Base-by-base conservation (phyloP, 1,140 invertebrate genomes). In the Platyscapa corneri region DNA sequence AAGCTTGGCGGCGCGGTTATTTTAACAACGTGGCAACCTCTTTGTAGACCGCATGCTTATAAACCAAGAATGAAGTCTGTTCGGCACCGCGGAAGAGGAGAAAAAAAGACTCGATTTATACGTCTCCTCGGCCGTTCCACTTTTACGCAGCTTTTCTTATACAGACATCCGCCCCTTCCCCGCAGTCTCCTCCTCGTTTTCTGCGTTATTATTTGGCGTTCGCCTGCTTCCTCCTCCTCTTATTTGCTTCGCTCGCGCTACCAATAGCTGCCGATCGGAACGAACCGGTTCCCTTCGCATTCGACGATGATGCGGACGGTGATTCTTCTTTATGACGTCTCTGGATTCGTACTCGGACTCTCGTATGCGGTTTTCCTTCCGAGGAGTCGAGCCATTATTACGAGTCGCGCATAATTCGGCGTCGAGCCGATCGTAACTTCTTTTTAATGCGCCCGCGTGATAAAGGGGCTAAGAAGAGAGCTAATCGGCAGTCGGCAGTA, bases 11-110 rank as follows among this genome's bases (percentile, higher is more conserved):
- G 87, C 91, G 92, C 90, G 92, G 92, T 93, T 93, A 93, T 93
- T 93, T 93, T 93, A 93, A 93, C 93, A 93, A 92, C 92, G 92
- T 92, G 91, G 91, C 91, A 93, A 92, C 89, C 92, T 93, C 93
- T 93, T 93, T 92, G 92, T 92, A 92, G 92, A 93, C 92, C 92
- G 91, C 92, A 92, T 91, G 91, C 92, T 93, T 93, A 92, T 92
- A 93, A 93, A 93, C 92, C 90, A 92, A 93, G 92, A 93, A 91
- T 91, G 90, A 93, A 93, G 92, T 93, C 92, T 91, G 92, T 90
- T 93, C 90, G 89, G 87, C 88, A 88, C 85, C 85, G 86, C 87
- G 86, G 77, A 84, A 88, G 86, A 89, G 70, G 70, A 79, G 84
- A 77, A 86, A 85, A 80, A 65, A 86, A 64, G 83, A 75, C 79